Base-by-base conservation (phyloP, 2,888 invertebrate genomes). In the Ischnura elegans region DNA sequence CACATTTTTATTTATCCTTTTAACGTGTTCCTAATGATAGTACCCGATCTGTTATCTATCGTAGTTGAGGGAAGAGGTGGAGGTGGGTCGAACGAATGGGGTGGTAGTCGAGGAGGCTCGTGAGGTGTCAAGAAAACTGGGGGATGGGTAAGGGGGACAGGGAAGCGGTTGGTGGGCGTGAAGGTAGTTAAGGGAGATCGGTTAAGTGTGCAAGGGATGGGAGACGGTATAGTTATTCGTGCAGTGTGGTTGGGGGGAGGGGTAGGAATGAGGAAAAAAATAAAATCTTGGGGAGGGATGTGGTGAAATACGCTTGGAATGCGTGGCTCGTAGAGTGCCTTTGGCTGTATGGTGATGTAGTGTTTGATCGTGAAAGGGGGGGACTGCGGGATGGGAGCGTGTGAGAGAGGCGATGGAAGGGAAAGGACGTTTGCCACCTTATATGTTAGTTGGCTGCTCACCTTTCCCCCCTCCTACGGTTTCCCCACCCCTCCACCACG, bases 321-420 rank as follows among this genome's bases (percentile, higher is more conserved):
- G 90, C 45, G 21, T 61, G 90, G 90, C 61, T 66, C 90, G 90
- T 43, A 90, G 90, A 90, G 90, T 90, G 90, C 90, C 90, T 90
- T 90, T 66, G 90, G 90, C 90, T 66, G 90, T 90, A 90, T 90
- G 90, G 90, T 90, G 61, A 90, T 90, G 90, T 90, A 90, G 90
- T 90, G 90, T 90, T 90, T 90, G 90, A 90, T 90, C 90, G 90
- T 90, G 90, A 90, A 66, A 61, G 43, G 90, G 87, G 47, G 87
- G 87, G 87, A 87, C 66, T 66, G n/a, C 21, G 61, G 90, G 87
- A 36, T 6, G 87, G 87, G 86, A 86, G 86, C 46, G 86, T 86
- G 51, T n/a, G n/a, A n/a, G 85, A 45, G 45, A 61, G 87, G 55
- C 51, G 55, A 21, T 87, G 55, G 87, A 55, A 55, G 42, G 87